Conservation (phyloP, 2,113 vertebrate species). For the Periophthalmodon schlosseri region DNA sequence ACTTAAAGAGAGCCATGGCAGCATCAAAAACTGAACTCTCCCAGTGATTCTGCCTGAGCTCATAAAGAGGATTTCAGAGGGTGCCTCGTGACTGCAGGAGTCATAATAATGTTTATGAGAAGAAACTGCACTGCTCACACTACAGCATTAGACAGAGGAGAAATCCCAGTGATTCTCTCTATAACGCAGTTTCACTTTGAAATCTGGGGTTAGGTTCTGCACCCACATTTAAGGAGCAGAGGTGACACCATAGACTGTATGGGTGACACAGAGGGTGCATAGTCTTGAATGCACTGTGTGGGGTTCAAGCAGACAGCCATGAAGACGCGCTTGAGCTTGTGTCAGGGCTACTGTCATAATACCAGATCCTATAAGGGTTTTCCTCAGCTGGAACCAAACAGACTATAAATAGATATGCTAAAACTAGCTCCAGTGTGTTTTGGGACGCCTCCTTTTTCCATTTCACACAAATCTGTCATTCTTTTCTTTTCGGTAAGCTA, state of each 20-base stretch:
- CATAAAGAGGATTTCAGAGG: neutral
- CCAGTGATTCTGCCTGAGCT: neutral
- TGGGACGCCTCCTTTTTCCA: conserved; percentile 16
- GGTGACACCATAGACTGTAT: conserved; percentile 27
- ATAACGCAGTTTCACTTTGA: neutral
- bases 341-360: conserved; percentile 54
- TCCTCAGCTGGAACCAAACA: conserved; percentile 54
- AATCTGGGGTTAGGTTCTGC: conserved; percentile 35
- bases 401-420: conserved; percentile 66
- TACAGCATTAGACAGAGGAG: neutral
- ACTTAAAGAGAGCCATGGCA: neutral
- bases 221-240: conserved; percentile 40
- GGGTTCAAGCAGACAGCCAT: conserved; percentile 56
- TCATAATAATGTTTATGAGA: conserved; percentile 3
- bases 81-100: neutral
- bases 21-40: neutral
- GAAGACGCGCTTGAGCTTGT: conserved; percentile 58
- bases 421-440: conserved; percentile 48
- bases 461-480: conserved; percentile 32
- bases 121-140: neutral
- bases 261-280: conserved; percentile 37
- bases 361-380: conserved; percentile 48
- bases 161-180: neutral
- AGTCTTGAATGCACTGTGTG: conserved; percentile 56
- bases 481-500: conserved; percentile 39